These are phyloP conservation scores for Chironex yamaguchii DNA, from an alignment of 30 jellyfish, hydroid and myxozoan genomes.

Conservation along the genomic window DNA sequence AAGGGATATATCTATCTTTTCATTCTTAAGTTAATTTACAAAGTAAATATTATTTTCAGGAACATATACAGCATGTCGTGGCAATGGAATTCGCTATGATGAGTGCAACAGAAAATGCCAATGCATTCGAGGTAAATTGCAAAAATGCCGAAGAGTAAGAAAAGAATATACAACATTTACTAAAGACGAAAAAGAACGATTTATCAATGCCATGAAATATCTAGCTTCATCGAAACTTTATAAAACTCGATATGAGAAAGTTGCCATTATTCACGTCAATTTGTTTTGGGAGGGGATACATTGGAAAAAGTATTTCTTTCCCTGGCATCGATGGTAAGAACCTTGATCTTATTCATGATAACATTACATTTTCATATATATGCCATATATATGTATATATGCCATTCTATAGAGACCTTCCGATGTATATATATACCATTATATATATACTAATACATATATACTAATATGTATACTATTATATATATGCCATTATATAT, in stretches of 20 bases:
- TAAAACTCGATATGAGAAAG: slow-evolving; percentile 42
- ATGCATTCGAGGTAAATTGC: slow-evolving; percentile 51
- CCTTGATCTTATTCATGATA: no score
- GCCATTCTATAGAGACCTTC: no score
- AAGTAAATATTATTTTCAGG: no score
- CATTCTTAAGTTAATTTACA: no score
- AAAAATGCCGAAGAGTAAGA: slow-evolving; percentile 61
- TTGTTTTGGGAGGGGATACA: slow-evolving; percentile 68
- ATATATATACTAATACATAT: no score
- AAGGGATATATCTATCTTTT: no score
- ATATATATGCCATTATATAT: no score
- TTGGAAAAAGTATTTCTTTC: slow-evolving; percentile 55
- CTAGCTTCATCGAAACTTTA: slow-evolving; percentile 36
- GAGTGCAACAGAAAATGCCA: slow-evolving; percentile 58
- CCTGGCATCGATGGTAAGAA: slow-evolving; percentile 97
- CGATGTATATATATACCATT: no score
- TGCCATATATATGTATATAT: no score
- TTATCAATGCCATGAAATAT: slow-evolving; percentile 29
- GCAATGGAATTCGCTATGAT: slow-evolving; percentile 27
- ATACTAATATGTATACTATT: no score
- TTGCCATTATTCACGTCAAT: slow-evolving; percentile 42
- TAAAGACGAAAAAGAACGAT: slow-evolving; percentile 38
- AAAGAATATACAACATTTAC: slow-evolving; percentile 68
- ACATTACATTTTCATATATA: no score
- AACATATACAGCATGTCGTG: slow-evolving; percentile 10